Conservation (phyloP, 2,888 invertebrate species). For the Thymelicus acteon region DNA sequence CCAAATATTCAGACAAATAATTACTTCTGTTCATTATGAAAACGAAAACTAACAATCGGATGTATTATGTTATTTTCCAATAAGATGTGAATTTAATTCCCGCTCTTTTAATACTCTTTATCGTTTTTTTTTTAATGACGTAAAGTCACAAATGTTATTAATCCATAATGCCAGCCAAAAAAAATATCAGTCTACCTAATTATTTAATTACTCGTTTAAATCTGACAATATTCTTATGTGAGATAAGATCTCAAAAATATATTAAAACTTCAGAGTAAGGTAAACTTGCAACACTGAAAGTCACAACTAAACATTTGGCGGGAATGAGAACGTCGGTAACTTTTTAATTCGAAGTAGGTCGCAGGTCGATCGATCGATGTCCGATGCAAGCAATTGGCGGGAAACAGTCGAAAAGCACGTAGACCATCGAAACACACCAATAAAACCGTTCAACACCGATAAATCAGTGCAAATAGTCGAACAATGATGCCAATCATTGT, state of each 20-base stretch:
- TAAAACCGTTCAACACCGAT: slow-evolving; percentile 43
- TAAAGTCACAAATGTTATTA: neutral
- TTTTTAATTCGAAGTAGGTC: slow-evolving; percentile 61
- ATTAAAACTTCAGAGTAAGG: neutral
- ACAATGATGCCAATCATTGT: slow-evolving; percentile 79
- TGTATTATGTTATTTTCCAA: too few relatives aligned
- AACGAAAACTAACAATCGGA: too few relatives aligned
- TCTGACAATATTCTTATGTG: neutral
- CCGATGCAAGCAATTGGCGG: slow-evolving; percentile 52
- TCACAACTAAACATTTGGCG: slow-evolving; percentile 37
- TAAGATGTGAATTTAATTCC: neutral
- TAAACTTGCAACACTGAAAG: slow-evolving; percentile 26
- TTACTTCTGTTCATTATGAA: slow-evolving; percentile 39
- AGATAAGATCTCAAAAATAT: neutral
- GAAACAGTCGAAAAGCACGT: slow-evolving; percentile 46
- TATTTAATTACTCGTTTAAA: neutral
- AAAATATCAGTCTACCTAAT: too few relatives aligned
- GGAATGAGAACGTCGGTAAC: slow-evolving; percentile 43
- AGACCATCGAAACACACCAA: slow-evolving; percentile 43
- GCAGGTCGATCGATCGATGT: slow-evolving; percentile 52
- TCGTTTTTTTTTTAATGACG: neutral
- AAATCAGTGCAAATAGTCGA: slow-evolving; percentile 63
- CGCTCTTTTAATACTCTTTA: neutral
- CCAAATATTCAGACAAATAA: slow-evolving; percentile 48
- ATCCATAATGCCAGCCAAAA: neutral